Percentiles rank a stretch among this genome's conserved stretches.
Evolutionary conservation across 2,888 invertebrate species (phyloP).

Genomic region (Halictus ligatus): DNA sequence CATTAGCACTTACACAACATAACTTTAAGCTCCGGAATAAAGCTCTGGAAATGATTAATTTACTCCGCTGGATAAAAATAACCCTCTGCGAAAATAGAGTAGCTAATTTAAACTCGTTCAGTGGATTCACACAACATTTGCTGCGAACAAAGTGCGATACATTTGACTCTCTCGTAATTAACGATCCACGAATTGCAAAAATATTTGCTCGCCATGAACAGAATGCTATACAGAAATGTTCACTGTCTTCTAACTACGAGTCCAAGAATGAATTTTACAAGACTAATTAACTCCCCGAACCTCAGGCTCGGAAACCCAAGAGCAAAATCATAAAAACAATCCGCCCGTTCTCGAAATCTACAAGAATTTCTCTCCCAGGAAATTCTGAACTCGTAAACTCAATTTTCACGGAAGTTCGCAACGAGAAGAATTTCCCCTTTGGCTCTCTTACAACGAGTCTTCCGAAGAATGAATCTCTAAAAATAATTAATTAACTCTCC

Average conservation of each 20-base stretch:
- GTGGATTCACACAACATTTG: too few species aligned
- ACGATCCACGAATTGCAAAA: not conserved
- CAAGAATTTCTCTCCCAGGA: not conserved
- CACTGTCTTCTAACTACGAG: not conserved
- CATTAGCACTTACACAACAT: too few species aligned
- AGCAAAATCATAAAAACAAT: not conserved
- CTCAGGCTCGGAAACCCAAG: not conserved
- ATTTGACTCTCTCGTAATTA: too few species aligned
- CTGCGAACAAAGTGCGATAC: too few species aligned
- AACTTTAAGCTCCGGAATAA: not conserved
- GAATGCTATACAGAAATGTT: not conserved
- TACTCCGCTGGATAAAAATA: not conserved
- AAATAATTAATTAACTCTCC: not conserved
- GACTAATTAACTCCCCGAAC: not conserved
- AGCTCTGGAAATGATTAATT: not conserved
- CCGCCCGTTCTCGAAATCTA: not conserved
- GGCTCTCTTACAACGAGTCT: not conserved
- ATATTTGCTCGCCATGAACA: not conserved
- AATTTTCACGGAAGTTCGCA: not conserved
- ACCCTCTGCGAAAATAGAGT: not conserved
- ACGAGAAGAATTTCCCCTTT: not conserved
- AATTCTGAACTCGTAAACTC: not conserved
- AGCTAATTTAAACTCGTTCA: not conserved
- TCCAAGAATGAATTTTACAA: not conserved
- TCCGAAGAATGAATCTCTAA: not conserved